phyloP scores from a whole-genome alignment of 2,888 invertebrate species.

The Eubasilissa splendida region DNA sequence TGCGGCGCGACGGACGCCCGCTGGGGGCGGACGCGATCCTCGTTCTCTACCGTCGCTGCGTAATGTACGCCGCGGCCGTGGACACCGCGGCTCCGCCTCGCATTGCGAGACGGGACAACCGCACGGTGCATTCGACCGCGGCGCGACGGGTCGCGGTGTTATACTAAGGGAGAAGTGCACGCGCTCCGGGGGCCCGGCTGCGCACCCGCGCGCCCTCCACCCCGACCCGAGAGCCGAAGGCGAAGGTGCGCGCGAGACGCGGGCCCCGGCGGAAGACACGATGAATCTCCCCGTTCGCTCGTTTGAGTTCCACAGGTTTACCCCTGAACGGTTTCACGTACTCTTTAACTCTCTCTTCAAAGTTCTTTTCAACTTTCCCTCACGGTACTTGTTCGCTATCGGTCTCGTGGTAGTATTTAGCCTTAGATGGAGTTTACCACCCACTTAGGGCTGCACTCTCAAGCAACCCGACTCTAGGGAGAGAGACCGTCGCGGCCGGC shows the following conservation, averaged over 20 bases:
- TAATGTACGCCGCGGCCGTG: conserved; percentile 42
- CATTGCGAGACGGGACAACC: conserved; percentile 61
- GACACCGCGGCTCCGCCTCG: conserved; percentile 47
- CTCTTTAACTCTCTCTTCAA: too few species aligned
- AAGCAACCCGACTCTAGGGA: too few species aligned
- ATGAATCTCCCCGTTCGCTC: conserved; percentile 68
- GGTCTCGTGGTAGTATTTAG: too few species aligned
- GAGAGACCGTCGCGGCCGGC: too few species aligned
- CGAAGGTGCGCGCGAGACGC: conserved; percentile 58
- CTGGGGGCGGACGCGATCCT: conserved; percentile 60
- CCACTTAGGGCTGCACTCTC: too few species aligned
- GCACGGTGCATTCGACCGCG: conserved; percentile 65
- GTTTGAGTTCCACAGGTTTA: too few species aligned
- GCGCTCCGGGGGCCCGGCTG: conserved; percentile 59
- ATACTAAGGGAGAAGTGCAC: conserved; percentile 69
- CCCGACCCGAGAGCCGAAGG: conserved; percentile 56
- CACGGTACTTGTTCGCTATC: too few species aligned
- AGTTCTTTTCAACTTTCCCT: too few species aligned
- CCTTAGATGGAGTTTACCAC: too few species aligned
- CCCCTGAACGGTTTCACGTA: too few species aligned
- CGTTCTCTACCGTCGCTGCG: conserved; percentile 51
- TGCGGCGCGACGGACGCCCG: conserved; percentile 63
- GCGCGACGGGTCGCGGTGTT: conserved; percentile 72
- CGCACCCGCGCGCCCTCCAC: conserved; percentile 63
- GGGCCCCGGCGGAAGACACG: conserved; percentile 61